Conservation (phyloP, 2,113 vertebrate genomes). For the Nycticebus coucang region DNA sequence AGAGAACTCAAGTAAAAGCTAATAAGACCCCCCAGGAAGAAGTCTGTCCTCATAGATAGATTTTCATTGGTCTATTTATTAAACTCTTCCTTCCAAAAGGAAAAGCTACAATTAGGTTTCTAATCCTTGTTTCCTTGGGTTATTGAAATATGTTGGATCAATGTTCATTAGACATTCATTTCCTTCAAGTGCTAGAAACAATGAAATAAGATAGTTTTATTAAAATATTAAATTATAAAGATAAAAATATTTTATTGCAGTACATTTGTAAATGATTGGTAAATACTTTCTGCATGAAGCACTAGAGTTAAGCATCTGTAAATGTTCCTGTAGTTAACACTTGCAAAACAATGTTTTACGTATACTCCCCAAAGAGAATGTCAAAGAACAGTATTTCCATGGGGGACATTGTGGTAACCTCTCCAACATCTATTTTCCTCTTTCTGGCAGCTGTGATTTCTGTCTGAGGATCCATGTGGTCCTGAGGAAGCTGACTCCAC, state of each 20-base stretch:
- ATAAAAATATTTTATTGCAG: slow-evolving; percentile 45
- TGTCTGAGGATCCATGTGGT: not conserved
- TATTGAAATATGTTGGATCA: slow-evolving; percentile 25
- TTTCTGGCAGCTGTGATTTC: not conserved
- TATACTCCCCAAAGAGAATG: not conserved
- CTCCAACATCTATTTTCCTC: no score
- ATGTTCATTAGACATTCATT: slow-evolving; percentile 43
- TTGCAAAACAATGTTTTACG: not conserved
- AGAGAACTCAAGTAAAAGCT: not conserved
- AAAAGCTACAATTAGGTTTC: slow-evolving; percentile 43
- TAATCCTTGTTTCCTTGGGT: slow-evolving; percentile 48
- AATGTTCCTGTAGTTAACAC: not conserved
- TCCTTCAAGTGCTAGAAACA: slow-evolving; percentile 45
- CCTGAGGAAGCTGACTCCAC: not conserved
- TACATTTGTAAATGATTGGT: slow-evolving; percentile 32
- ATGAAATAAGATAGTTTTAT: slow-evolving; percentile 28
- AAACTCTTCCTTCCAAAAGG: not conserved
- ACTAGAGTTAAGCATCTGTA: not conserved
- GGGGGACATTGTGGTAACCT: not conserved
- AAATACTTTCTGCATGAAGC: not conserved
- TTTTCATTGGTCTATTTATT: slow-evolving; percentile 8
- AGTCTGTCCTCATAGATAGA: not conserved
- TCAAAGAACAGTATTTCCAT: not conserved
- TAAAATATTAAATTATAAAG: slow-evolving; percentile 26
- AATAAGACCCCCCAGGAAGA: fast-evolving